Conservation (phyloP, 2,113 vertebrate species). For the Ondatra zibethicus region DNA sequence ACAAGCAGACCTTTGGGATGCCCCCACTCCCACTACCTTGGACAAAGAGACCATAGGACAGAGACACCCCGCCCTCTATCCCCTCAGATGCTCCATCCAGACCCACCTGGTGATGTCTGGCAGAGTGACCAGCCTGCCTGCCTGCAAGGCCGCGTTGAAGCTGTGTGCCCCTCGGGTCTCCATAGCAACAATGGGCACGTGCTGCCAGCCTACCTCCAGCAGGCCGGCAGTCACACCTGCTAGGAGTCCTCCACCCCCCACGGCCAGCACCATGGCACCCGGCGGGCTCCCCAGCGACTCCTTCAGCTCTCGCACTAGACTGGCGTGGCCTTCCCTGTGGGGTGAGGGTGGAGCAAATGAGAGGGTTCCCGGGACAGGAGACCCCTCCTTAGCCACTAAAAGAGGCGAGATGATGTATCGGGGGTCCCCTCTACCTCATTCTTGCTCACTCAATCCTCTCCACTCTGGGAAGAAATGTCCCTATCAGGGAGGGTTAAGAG, state of each 20-base stretch:
- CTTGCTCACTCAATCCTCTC: not conserved
- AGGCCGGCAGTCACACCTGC: constrained; percentile 91
- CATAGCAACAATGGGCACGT: constrained; percentile 91
- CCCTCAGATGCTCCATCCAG: fast-evolving
- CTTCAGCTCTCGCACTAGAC: constrained; percentile 92
- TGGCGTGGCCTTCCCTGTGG: constrained; percentile 92
- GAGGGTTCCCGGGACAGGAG: not conserved
- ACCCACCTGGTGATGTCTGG: constrained; percentile 94
- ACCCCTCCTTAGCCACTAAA: not conserved
- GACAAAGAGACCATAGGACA: not conserved
- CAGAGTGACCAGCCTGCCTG: constrained; percentile 89
- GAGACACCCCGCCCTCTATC: not conserved
- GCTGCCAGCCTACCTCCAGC: constrained; percentile 90
- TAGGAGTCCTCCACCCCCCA: constrained; percentile 94
- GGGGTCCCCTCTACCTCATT: not conserved
- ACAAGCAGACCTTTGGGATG: not conserved
- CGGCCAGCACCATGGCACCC: constrained; percentile 90
- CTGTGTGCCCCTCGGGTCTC: constrained; percentile 94
- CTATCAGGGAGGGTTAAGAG: not conserved
- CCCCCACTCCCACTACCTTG: fast-evolving
- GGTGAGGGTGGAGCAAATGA: not conserved
- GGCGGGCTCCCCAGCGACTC: constrained; percentile 86
- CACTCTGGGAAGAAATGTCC: not conserved
- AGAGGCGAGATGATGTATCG: not conserved
- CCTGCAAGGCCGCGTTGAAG: constrained; percentile 89